A percentile compares a stretch with the other conserved stretches of the same genome.
Evolutionary conservation across 2,113 vertebrate species (phyloP).

Genomic region (Trochalopteron elliotii): DNA sequence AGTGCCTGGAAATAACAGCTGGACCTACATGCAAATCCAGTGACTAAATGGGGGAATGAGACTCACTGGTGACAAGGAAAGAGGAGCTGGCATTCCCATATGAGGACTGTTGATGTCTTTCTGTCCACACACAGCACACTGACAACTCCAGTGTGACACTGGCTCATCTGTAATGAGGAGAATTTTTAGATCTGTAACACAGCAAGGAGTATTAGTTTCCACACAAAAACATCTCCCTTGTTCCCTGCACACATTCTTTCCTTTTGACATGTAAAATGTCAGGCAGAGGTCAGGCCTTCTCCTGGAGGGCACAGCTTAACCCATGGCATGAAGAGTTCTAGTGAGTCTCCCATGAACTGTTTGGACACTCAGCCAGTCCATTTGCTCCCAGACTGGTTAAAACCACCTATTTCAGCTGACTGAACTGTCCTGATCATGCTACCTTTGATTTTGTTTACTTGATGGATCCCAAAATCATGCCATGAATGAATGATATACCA

Average conservation of each 20-base stretch:
- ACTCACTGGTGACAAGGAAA: background rate
- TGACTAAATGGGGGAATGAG: background rate
- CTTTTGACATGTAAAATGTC: background rate
- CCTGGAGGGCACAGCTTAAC: background rate
- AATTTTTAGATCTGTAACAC: background rate
- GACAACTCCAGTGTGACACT: background rate
- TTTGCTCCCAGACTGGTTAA: background rate
- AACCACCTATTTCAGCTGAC: background rate
- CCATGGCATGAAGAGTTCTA: background rate
- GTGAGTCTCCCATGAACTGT: background rate
- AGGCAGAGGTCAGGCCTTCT: background rate
- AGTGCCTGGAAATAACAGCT: background rate
- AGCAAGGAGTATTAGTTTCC: background rate
- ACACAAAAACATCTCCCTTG: background rate
- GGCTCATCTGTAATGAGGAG: background rate
- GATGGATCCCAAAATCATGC: background rate
- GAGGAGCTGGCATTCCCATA: background rate
- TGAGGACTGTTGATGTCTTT: rapidly evolving
- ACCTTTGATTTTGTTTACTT: background rate
- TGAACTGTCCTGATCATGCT: background rate
- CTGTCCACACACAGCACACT: background rate
- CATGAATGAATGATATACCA: background rate
- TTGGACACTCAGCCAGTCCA: background rate
- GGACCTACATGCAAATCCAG: background rate
- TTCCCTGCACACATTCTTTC: background rate